Evolutionary conservation across 2,888 invertebrate species (phyloP).

Genomic region (Diarsia brunnea): DNA sequence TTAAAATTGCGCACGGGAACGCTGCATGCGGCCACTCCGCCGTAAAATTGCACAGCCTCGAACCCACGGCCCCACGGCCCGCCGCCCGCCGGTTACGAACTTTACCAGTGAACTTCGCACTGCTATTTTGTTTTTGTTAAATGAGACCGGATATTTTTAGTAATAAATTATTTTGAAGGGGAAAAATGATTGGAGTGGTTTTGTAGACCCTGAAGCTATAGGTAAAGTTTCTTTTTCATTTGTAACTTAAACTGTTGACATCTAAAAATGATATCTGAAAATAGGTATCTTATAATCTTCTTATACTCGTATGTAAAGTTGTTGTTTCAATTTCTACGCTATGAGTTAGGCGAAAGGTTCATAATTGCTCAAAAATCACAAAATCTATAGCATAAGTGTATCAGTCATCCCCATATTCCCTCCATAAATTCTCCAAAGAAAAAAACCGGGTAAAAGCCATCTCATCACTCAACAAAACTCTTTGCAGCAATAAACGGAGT

Average conservation of each 20-base stretch:
- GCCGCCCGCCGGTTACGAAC: constrained; percentile 77
- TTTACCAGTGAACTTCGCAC: constrained; percentile 73
- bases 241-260: too few species aligned
- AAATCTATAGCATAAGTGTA: background rate
- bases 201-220: background rate
- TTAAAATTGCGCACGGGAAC: constrained; percentile 77
- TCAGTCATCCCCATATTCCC: background rate
- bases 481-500: constrained; percentile 49
- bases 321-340: too few species aligned
- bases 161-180: constrained; percentile 29
- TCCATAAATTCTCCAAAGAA: background rate
- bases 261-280: too few species aligned
- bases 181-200: background rate
- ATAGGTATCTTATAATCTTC: too few species aligned
- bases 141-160: constrained; percentile 45
- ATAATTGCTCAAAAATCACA: background rate
- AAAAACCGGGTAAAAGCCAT: background rate
- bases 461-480: constrained; percentile 30
- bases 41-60: constrained; percentile 79
- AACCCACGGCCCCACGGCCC: constrained; percentile 70
- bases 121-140: constrained; percentile 76
- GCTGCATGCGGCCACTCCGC: constrained; percentile 67
- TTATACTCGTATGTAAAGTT: background rate
- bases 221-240: too few species aligned
- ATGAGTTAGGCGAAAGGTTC: too few species aligned